Evolutionary conservation across 1,140 invertebrate genomes (phyloP), one percentile per base, ranked within the genome.

Genomic region (Drosophila sucinea): DNA sequence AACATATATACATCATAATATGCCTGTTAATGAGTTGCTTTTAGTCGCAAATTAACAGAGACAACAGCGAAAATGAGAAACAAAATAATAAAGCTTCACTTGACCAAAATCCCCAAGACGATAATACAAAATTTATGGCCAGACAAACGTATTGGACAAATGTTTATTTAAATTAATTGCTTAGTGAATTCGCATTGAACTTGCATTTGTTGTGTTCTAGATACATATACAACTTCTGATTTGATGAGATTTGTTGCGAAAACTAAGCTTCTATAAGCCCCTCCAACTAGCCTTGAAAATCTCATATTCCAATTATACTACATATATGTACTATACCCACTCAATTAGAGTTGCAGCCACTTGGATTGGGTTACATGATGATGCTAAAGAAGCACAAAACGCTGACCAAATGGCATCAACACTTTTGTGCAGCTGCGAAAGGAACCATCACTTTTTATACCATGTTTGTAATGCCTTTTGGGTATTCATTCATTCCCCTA

Each of bases 371-470:
- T 76, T 76, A 76, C 73, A 76, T 75, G 62, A 75, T 76, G 73
- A 76, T 75, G 73, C 73, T 76, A 76, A 68, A 60, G 40, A 68
- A 72, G 75, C 64, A 57, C 40, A 38, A 41, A 60, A 60, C 63
- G 62, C 58, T 76, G 73, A 77, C 73, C 73, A 72, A 72, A 67
- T 68, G 70, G 65, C 63, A n/a, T 10, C 27, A 27, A 33, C 17
- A 51, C 10, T n/a, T 29, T 10, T 1, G 11, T 29, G 30, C 33
- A 69, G 33, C 54, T 74, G 60, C 72, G 61, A 65, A 60, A 75
- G 63, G 56, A 77, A 67, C 73, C 73, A 77, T 77, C 73, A 77
- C 73, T 77, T 77, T 69, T 75, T 33, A 68, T 58, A 54, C 35
- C 33, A 63, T 30, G 51, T 25, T 7, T 11, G 8, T 30, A 11